A percentile compares a stretch with the other conserved stretches of the same genome.
Evolutionary conservation across 2,888 invertebrate species (phyloP).

Genomic region (Andrena minutula): DNA sequence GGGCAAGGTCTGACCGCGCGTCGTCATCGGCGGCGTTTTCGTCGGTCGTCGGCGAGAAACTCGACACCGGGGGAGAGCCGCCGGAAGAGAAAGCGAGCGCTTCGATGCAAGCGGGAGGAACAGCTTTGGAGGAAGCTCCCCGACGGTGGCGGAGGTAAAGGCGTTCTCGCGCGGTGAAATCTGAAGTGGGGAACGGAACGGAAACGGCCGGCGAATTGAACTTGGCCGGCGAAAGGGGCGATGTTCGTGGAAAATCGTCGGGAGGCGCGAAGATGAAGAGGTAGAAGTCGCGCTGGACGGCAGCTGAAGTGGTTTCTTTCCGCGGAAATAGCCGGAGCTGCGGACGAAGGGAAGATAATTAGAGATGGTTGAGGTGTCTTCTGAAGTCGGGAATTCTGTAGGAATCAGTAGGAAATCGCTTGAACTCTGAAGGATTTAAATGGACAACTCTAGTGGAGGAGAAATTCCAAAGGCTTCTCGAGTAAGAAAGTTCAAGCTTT

Average conservation of each 20-base stretch:
- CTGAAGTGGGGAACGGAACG: background rate
- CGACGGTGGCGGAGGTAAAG: conserved; percentile 19
- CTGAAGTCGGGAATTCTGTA: background rate
- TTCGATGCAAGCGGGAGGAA: conserved; percentile 14
- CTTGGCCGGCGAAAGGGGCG: background rate
- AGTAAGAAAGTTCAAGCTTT: too few relatives aligned
- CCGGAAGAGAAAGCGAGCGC: conserved; percentile 33
- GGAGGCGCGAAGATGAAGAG: background rate
- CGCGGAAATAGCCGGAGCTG: background rate
- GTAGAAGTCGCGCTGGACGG: background rate
- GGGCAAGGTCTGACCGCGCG: conserved; percentile 4
- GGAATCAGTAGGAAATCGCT: too few relatives aligned
- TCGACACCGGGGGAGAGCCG: conserved; percentile 11
- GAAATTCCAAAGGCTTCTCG: too few relatives aligned
- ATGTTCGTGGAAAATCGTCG: background rate
- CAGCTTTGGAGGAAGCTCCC: conserved; percentile 8
- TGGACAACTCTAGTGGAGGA: too few relatives aligned
- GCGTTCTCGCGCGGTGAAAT: conserved; percentile 3
- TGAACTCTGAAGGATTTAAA: too few relatives aligned
- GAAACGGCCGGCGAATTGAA: conserved; percentile 3
- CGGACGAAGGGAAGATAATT: background rate
- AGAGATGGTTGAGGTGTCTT: background rate
- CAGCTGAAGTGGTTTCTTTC: background rate
- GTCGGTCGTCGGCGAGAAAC: conserved; percentile 4
- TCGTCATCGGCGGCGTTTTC: background rate